Evolutionary conservation across 2,888 invertebrate species (phyloP).

Genomic region (Leptinotarsa peninsularis): DNA sequence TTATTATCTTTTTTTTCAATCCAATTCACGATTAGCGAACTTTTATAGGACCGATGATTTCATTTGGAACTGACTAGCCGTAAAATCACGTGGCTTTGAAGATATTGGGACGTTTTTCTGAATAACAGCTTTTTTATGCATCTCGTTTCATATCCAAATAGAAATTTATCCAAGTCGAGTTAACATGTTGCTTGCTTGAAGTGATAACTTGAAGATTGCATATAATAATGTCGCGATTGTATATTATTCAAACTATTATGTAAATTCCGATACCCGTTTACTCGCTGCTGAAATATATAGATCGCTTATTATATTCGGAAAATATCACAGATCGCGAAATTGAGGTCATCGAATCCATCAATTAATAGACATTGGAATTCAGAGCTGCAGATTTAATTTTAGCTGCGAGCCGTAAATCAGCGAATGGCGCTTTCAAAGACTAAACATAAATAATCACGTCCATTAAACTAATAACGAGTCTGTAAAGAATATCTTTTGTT

Average conservation of each 20-base stretch:
- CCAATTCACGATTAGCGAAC: not conserved
- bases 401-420: not conserved
- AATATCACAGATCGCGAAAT: conserved; percentile 19
- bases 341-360: conserved; percentile 24
- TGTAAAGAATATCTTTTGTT: conserved; percentile 12
- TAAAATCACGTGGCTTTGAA: no score
- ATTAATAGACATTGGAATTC: conserved; percentile 20
- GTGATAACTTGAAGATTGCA: not conserved
- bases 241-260: not conserved
- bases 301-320: conserved; percentile 21
- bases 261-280: not conserved
- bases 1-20: not conserved
- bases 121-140: no score
- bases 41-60: not conserved
- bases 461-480: conserved; percentile 9
- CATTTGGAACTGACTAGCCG: no score
- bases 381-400: conserved; percentile 23
- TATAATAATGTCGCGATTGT: conserved; percentile 8
- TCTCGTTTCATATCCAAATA: no score
- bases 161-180: no score
- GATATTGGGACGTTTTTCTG: no score
- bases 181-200: no score
- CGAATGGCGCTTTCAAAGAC: conserved; percentile 5
- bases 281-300: conserved; percentile 15
- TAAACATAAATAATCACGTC: conserved; percentile 8